Evolutionary conservation across 35 echinoderm and acorn worm species (phyloP), one percentile per base, ranked within the genome.

Genomic region (Apostichopus japonicus): DNA sequence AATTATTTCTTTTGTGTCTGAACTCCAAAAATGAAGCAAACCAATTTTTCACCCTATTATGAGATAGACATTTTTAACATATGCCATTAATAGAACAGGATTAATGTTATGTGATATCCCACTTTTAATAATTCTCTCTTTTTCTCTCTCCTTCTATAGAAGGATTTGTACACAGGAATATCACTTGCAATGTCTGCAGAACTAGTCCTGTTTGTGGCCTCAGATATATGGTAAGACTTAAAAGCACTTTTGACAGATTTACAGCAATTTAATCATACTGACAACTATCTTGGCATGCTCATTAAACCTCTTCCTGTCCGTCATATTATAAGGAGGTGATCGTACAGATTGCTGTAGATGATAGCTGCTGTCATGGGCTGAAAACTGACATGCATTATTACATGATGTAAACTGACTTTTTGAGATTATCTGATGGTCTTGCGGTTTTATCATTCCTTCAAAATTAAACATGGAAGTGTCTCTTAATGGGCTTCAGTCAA

Each of bases 121-220:
- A 44, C 0, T 44, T 44, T 44, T 44, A 44, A 44, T 44, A 44
- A 44, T 44, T 44, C 33, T 44, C 33, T 61, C 13, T 13, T 61
- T 61, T 61, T 61, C 57, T 7, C 10, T 62, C 78, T 78, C 44
- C 67, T 72, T 65, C 54, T 71, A 21, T 56, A 94, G 92, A 94
- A 56, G 92, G 92, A 15, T 57, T 79, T 55, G 79, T 94, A 25
- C 92, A 94, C 86, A 51, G 92, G 10, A 86, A 84, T 52, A 94
- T 94, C 23, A 89, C 92, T 1, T 94, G 92, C 57, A 94, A 94
- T 70, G 73, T 73, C 44, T 94, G 92, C 17, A 77, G 77, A 51
- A 53, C 86, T 15, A 94, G 92, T 70, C 92, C 92, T 65, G 51
- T 94, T 19, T 94, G 92, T 94, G 92, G 92, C 23, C 65, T 90